Evolutionary conservation across 2,797 vertebrate genomes (phyloP), one percentile per base, ranked within the genome.

Genomic region (Syngnathus rostellatus): DNA sequence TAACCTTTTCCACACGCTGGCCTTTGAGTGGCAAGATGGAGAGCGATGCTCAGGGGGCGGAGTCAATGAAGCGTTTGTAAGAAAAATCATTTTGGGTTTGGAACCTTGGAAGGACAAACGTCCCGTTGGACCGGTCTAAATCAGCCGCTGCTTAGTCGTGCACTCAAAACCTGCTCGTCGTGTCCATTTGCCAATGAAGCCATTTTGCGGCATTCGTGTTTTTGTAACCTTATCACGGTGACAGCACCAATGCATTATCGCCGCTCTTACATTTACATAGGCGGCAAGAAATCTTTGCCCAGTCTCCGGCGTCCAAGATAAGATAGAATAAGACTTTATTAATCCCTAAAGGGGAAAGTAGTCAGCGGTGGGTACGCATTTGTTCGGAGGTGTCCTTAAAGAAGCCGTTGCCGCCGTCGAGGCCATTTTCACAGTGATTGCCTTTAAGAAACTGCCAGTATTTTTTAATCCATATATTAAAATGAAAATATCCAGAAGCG

Each of bases 1-100:
- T 85, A 76, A 89, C 86, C 89, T 90, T 89, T 11, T 9, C 53
- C 23, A 58, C 55, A 53, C 16, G 51, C 65, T 82, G 79, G 85
- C 86, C 82, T 88, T 87, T 87, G 72, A 83, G 65, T 55, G 66
- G 59, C 53, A 63, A 74, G 75, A 82, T 69, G 73, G 70, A 70
- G 69, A 75, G 77, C 68, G 58, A 66, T 77, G 83, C 67, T 38
- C 51, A 58, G 62, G 66, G 62, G 72, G 68, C 59, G 25, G 78
- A 76, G 77, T 79, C 25, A 83, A 85, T 78, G 75, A 80, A 74
- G 37, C 23, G 77, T 83, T 81, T 83, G 79, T 80, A 76, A 78
- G 70, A 77, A 59, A 68, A 72, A 81, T 76, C 80, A 73, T 81
- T 81, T 69, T 37, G 60, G 81, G 75, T 83, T 88, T 78, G 84